Evolutionary conservation across 2,888 invertebrate genomes (phyloP).

Genomic region (Auanema freiburgensis): DNA sequence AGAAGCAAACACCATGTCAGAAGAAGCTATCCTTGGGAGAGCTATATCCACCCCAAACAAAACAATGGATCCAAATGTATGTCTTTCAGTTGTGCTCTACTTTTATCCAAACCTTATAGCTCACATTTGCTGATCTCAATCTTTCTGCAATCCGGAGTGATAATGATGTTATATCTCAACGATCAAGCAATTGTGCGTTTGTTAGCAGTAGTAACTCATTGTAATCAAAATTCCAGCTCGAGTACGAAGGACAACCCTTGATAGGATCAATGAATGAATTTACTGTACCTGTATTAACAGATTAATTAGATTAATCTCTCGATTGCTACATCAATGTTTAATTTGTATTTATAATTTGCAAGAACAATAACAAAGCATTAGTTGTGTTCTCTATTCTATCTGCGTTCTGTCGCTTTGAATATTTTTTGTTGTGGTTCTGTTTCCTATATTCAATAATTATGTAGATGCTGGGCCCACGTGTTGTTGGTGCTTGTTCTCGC

Average conservation of each 20-base stretch:
- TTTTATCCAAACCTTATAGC: slow-evolving; percentile 1
- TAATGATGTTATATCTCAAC: neutral
- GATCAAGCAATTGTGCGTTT: neutral
- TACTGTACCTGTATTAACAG: neutral
- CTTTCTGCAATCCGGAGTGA: slow-evolving; percentile 14
- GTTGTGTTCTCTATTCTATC: neutral
- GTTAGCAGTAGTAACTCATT: too few relatives aligned
- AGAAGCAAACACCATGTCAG: too few relatives aligned
- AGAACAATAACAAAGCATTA: neutral
- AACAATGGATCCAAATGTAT: slow-evolving; percentile 6
- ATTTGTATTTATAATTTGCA: too few relatives aligned
- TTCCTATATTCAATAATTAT: neutral
- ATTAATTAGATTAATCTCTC: neutral
- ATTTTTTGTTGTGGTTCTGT: neutral
- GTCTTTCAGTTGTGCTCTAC: neutral
- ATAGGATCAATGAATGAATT: slow-evolving; percentile 1
- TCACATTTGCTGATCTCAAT: slow-evolving; percentile 18
- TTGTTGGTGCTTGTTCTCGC: slow-evolving; percentile 17
- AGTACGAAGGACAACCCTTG: neutral
- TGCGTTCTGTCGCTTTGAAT: neutral
- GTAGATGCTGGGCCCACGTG: slow-evolving; percentile 18
- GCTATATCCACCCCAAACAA: slow-evolving; percentile 21
- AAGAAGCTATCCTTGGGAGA: neutral
- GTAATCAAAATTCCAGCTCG: too few relatives aligned
- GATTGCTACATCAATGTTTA: too few relatives aligned